Conservation (phyloP, 2,888 invertebrate genomes). For the Lepas anatifera region DNA sequence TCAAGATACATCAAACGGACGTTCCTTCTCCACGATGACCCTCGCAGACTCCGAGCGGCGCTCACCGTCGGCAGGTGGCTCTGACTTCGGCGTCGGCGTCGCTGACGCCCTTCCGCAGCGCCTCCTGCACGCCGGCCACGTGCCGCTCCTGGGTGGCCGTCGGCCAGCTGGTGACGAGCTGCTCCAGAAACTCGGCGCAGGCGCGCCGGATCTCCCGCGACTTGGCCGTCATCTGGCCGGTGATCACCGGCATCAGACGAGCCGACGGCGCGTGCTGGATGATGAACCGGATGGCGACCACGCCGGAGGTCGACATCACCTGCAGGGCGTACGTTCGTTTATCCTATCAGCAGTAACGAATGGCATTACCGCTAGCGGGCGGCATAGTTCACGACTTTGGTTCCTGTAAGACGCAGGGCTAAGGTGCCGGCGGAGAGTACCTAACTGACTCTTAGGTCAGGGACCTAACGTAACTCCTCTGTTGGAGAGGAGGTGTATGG, state of each 20-base stretch:
- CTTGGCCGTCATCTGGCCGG: conserved; percentile 56
- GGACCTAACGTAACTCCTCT: no score
- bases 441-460: no score
- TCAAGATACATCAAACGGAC: no score
- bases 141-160: conserved; percentile 67
- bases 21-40: not conserved
- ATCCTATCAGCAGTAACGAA: not conserved
- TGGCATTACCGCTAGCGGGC: no score
- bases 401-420: no score
- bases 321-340: conserved; percentile 29
- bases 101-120: conserved; percentile 40
- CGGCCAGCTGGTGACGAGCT: conserved; percentile 75
- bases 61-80: not conserved
- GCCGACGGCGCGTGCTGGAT: conserved; percentile 68
- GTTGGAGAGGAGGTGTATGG: no score
- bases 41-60: not conserved
- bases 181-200: conserved; percentile 65
- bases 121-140: conserved; percentile 59
- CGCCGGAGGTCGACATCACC: conserved; percentile 79
- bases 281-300: conserved; percentile 73
- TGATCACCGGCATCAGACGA: conserved; percentile 62
- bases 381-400: no score
- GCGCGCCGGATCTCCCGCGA: conserved; percentile 76
- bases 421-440: no score
- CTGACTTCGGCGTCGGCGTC: not conserved